A percentile compares a stretch with the other conserved stretches of the same genome.
Conservation (phyloP, 2,888 invertebrate genomes). For the Griposia aprilina region DNA sequence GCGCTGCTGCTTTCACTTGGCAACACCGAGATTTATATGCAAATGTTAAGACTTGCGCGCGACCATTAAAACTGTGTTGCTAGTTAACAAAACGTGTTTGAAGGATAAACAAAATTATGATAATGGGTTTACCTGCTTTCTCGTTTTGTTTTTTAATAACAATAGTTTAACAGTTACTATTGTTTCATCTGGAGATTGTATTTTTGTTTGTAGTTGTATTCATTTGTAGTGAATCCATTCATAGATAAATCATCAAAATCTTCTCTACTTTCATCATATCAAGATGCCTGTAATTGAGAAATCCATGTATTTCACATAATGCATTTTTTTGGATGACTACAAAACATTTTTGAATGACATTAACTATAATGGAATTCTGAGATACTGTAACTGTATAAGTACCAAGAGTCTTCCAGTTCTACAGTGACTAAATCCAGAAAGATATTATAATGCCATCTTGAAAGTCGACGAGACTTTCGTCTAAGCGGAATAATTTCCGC, state of each 20-base stretch:
- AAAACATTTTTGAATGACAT: too few relatives aligned
- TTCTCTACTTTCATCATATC: not conserved
- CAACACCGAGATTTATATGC: slow-evolving; percentile 66
- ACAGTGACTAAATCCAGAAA: not conserved
- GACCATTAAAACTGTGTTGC: slow-evolving; percentile 41
- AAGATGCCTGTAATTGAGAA: not conserved
- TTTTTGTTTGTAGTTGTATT: not conserved
- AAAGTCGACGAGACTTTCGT: too few relatives aligned
- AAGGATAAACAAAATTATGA: slow-evolving; percentile 23
- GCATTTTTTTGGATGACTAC: not conserved
- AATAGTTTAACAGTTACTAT: slow-evolving; percentile 16
- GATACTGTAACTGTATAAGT: not conserved
- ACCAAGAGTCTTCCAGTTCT: not conserved
- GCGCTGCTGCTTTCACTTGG: slow-evolving; percentile 67
- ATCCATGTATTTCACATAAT: not conserved
- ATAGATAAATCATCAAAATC: not conserved
- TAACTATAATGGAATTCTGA: not conserved
- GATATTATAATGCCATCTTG: not conserved
- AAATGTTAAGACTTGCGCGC: slow-evolving; percentile 60
- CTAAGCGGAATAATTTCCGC: too few relatives aligned
- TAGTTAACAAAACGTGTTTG: slow-evolving; percentile 38
- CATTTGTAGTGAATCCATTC: not conserved
- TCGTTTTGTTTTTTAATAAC: slow-evolving; percentile 22
- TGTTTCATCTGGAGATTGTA: not conserved
- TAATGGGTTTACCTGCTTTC: slow-evolving; percentile 47